Conservation (phyloP, 1,140 invertebrate species). For the Listronotus oregonensis region DNA sequence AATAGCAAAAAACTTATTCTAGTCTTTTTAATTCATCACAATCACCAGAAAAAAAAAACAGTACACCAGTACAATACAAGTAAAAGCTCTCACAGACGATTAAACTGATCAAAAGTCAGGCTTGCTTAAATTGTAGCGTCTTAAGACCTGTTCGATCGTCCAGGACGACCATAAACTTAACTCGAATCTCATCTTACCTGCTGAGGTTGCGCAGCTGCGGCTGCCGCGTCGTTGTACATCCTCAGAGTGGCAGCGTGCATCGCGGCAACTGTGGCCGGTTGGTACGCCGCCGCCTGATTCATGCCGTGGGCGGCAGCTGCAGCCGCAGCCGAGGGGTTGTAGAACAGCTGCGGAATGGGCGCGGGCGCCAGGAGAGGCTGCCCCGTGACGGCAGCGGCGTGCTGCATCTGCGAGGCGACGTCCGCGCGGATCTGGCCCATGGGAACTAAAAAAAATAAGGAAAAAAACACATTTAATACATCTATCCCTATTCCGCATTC, state of each 20-base stretch:
- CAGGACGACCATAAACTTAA: too few relatives aligned
- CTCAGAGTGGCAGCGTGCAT: slow-evolving; percentile 32
- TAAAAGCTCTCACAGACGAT: too few relatives aligned
- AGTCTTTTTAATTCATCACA: too few relatives aligned
- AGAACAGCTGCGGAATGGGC: slow-evolving; percentile 66
- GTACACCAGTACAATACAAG: too few relatives aligned
- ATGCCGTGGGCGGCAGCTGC: slow-evolving; percentile 64
- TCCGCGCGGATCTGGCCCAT: slow-evolving; percentile 65
- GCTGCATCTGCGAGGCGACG: slow-evolving; percentile 73
- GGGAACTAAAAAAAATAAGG: slow-evolving; percentile 58
- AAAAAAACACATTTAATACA: not conserved
- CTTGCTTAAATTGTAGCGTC: too few relatives aligned
- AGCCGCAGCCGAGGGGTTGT: slow-evolving; percentile 61
- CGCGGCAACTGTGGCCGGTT: slow-evolving; percentile 20
- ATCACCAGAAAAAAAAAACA: too few relatives aligned
- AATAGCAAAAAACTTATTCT: too few relatives aligned
- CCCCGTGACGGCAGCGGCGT: slow-evolving; percentile 75
- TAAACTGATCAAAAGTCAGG: too few relatives aligned
- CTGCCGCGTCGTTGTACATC: slow-evolving; percentile 36
- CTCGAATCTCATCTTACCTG: too few relatives aligned
- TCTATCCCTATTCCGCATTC: too few relatives aligned
- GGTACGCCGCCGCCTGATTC: slow-evolving; percentile 30
- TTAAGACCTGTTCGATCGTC: too few relatives aligned
- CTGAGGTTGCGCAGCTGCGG: slow-evolving; percentile 53
- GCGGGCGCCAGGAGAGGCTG: slow-evolving; percentile 81